Evolutionary conservation across 1,140 invertebrate genomes (phyloP), one percentile per base, ranked within the genome.

Genomic region (Brachionus sp.): DNA sequence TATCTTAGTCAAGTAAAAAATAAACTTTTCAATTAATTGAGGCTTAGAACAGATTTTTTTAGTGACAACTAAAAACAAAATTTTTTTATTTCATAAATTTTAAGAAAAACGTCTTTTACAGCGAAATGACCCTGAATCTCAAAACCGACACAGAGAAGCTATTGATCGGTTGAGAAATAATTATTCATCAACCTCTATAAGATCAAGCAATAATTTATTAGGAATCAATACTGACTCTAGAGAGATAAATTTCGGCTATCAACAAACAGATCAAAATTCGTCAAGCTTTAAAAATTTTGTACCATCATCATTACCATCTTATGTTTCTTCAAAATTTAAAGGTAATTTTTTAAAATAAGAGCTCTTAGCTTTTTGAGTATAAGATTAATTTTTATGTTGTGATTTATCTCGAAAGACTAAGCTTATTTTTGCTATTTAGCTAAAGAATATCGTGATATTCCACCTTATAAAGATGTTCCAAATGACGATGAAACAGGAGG

Each of bases 371-470:
- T 70, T 70, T 13, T 39, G 64, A n/a, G 10, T 13, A 39, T 44
- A 4, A 39, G n/a, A 16, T 70, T 5, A 19, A 19, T 3, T 70
- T 70, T 16, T 4, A n/a, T 29, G 25, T 66, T 33, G 73, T 46
- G 33, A 77, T 13, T n/a, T 9, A 29, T 19, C 73, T 53, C n/a
- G 16, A 77, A 77, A 77, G 37, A 77, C 12, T 53, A 23, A 77
- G 73, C 29, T 46, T 75, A 29, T 13, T 75, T 46, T 46, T 75
- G 39, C 10, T 44, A 75, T 73, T 73, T 78, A 80, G 50, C 57
- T 57, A 80, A 80, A 39, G 77, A 80, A 62, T 80, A 80, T 19
- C 19, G 77, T 35, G 77, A 80, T 16, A 62, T 80, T 62, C 50
- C 77, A 5, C 50, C 77, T 39, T 80, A 80, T 64, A 37, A 33